Evolutionary conservation across 2,888 invertebrate genomes (phyloP), one percentile per base, ranked within the genome.

Genomic region (Eueremaeus valkanovi): DNA sequence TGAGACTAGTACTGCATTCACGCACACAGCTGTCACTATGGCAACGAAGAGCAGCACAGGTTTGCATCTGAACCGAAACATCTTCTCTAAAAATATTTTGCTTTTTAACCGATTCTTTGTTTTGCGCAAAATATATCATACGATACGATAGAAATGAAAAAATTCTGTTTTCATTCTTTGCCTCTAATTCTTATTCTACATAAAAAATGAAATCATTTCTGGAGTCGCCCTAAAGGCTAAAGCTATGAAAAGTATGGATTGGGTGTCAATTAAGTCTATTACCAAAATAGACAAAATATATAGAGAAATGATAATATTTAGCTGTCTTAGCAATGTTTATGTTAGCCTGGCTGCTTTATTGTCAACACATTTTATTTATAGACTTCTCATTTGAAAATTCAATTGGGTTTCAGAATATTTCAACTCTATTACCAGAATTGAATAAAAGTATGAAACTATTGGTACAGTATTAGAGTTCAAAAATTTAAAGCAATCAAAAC

Each of bases 161-260:
- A 61, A 61, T 11, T 29, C 31, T 1, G 18, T 61, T 31, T 18
- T 24, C 21, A n/a, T 6, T 13, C 16, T 29, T 24, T 61, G 9
- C 5, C 27, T 51, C 51, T 51, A 21, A n/a, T n/a, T 21, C 3
- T 8, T 58, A 29, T 29, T 58, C 18, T 8, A 18, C 16, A 31
- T 21, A 24, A 29, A 11, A 58, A 13, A 58, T 29, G 24, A 55
- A 55, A 55, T 24, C n/a, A 58, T 5, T 58, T 29, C 13, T 27
- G 1, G 33, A 66, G 36, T 66, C 36, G 36, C 36, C 66, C 66
- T 11, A 33, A 66, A 66, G 66, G 66, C 66, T 66, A 66, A 66
- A 66, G 36, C 36, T 66, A 36, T 40, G 21, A 66, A 66, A 66
- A 21, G 8, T 66, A 66, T 66, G 36, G n/a, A 21, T 29, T 29